phyloP scores from a whole-genome alignment of 2,113 vertebrate genomes.

The Barbus barbus region DNA sequence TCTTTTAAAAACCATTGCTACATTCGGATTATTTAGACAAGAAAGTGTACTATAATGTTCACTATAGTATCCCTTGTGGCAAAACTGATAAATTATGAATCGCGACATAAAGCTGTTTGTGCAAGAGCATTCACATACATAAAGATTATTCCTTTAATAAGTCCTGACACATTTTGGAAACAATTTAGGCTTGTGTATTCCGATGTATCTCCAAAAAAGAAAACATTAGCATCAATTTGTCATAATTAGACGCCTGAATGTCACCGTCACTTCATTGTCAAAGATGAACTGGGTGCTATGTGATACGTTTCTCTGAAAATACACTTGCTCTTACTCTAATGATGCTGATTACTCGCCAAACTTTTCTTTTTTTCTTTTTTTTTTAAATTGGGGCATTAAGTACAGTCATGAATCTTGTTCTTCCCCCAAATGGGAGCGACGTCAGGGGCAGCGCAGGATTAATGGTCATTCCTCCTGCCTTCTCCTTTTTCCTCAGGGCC shows the following conservation, averaged over 20 bases:
- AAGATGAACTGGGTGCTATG: not conserved
- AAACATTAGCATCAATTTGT: not conserved
- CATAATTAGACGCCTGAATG: not conserved
- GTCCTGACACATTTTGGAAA: not conserved
- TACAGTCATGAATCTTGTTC: constrained; percentile 60
- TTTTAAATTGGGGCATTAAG: constrained; percentile 47
- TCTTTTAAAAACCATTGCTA: no score
- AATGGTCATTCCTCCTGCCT: constrained; percentile 52
- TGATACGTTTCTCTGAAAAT: constrained; percentile 24
- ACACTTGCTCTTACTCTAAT: constrained; percentile 36
- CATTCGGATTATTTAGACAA: no score
- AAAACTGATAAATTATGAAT: not conserved
- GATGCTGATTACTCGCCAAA: constrained; percentile 29
- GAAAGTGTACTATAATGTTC: no score
- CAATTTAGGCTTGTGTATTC: not conserved
- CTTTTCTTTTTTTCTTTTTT: not conserved
- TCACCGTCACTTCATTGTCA: not conserved
- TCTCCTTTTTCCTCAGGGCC: constrained; percentile 44
- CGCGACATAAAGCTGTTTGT: not conserved
- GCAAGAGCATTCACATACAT: not conserved
- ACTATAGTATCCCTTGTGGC: not conserved
- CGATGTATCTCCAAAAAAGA: not conserved
- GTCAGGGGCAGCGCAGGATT: constrained; percentile 48
- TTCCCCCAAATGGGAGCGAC: constrained; percentile 48
- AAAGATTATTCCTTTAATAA: not conserved